Conservation (phyloP, 92 coral and sea anemone species). For the Pocillopora grandis region DNA sequence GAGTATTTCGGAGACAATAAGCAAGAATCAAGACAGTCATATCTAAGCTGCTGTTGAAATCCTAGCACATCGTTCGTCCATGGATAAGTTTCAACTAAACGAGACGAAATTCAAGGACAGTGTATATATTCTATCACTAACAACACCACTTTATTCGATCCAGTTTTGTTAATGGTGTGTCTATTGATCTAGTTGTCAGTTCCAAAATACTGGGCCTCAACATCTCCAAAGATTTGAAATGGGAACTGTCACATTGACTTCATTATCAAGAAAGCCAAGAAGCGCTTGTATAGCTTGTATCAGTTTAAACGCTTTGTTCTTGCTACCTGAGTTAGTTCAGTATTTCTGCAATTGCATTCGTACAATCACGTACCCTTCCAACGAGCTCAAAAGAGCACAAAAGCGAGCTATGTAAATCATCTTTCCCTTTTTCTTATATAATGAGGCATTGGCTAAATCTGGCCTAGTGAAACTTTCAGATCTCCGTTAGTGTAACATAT, state of each 20-base stretch:
- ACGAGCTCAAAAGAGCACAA: no score
- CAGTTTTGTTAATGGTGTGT: background rate
- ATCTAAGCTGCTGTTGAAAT: no score
- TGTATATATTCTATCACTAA: background rate
- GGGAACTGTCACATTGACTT: conserved; percentile 34
- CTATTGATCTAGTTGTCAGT: background rate
- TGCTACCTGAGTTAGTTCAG: conserved; percentile 18
- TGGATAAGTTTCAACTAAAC: no score
- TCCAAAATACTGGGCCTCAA: conserved; percentile 35
- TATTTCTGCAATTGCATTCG: conserved; percentile 31
- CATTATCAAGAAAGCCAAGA: conserved; percentile 18
- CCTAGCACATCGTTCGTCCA: no score
- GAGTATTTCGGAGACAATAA: no score
- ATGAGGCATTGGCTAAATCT: no score
- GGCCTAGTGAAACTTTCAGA: no score
- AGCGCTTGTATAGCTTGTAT: conserved; percentile 20
- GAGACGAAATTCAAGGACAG: no score
- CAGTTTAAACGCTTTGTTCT: conserved; percentile 41
- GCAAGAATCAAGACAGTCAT: no score
- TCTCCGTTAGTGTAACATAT: no score
- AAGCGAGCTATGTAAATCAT: no score
- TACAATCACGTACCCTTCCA: conserved; percentile 6
- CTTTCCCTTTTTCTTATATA: no score
- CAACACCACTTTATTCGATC: conserved; percentile 7
- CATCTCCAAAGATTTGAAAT: conserved; percentile 35